A percentile compares a stretch with the other conserved stretches of the same genome.
phyloP scores from a whole-genome alignment of 2,113 vertebrate genomes.

The Promerops cafer region DNA sequence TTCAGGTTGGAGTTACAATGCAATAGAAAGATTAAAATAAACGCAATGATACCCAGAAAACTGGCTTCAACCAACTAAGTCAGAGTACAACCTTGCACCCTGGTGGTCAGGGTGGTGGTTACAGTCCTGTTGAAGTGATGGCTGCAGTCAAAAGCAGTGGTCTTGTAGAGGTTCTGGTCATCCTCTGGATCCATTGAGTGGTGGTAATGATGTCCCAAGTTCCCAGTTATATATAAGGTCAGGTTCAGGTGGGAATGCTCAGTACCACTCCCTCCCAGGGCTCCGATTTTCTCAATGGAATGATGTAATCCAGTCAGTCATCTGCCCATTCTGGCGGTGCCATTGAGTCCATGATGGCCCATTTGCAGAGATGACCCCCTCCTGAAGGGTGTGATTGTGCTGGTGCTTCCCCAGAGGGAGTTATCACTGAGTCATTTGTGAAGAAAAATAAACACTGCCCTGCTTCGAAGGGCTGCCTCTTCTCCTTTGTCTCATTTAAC shows the following conservation, averaged over 20 bases:
- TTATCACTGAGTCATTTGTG: neutral
- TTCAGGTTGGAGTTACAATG: neutral
- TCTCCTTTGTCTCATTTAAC: neutral
- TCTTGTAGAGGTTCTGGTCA: neutral
- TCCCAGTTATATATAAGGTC: too few species aligned
- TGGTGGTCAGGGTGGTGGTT: neutral
- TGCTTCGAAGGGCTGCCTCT: neutral
- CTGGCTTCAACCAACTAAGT: neutral
- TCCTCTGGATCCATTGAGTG: neutral
- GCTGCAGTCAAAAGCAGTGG: neutral
- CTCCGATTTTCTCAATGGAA: neutral
- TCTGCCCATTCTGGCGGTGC: neutral
- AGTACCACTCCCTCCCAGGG: too few species aligned
- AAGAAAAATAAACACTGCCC: neutral
- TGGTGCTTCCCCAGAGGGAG: neutral
- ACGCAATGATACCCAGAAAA: neutral
- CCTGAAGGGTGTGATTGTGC: neutral
- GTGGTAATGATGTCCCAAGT: neutral
- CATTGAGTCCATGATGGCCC: neutral
- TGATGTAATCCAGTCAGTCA: neutral
- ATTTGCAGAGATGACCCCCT: neutral
- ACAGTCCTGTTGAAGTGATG: neutral
- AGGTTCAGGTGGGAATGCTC: neutral
- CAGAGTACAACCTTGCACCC: neutral
- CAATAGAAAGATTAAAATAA: neutral